Conservation (phyloP, 2,113 vertebrate species). For the Vulpes lagopus region DNA sequence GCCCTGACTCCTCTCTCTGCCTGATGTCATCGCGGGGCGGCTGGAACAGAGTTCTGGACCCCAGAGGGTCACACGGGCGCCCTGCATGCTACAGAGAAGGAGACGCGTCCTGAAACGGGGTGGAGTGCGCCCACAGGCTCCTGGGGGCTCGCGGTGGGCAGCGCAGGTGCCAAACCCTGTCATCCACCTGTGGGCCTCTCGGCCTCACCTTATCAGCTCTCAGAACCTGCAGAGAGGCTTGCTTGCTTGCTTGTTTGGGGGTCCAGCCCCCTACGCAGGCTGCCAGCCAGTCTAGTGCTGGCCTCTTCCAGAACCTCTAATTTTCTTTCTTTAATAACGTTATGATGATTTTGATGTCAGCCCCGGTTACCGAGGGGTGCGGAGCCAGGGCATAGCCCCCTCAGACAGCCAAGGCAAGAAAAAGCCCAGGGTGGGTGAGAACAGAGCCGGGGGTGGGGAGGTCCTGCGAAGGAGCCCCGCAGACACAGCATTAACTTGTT, state of each 20-base stretch:
- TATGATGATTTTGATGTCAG: background rate
- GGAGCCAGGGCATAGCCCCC: background rate
- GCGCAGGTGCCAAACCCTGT: background rate
- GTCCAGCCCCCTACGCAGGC: background rate
- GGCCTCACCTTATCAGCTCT: background rate
- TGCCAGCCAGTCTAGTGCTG: background rate
- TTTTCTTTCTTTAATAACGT: background rate
- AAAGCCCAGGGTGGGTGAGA: background rate
- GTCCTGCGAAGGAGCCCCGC: background rate
- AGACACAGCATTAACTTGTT: conserved; percentile 72
- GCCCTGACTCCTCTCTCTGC: background rate
- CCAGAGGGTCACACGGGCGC: background rate
- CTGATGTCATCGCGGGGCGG: too few species aligned
- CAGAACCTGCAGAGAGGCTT: background rate
- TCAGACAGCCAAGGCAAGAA: background rate
- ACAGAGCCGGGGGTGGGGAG: background rate
- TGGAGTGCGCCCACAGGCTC: background rate
- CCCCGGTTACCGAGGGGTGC: background rate
- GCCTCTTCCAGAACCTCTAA: background rate
- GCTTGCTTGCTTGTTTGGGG: background rate
- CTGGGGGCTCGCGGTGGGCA: background rate
- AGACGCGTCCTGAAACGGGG: background rate
- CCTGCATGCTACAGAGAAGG: background rate
- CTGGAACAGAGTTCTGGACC: background rate
- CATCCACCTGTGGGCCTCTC: background rate